Conservation (phyloP, 2,888 invertebrate species). For the Ophion slaviceki region DNA sequence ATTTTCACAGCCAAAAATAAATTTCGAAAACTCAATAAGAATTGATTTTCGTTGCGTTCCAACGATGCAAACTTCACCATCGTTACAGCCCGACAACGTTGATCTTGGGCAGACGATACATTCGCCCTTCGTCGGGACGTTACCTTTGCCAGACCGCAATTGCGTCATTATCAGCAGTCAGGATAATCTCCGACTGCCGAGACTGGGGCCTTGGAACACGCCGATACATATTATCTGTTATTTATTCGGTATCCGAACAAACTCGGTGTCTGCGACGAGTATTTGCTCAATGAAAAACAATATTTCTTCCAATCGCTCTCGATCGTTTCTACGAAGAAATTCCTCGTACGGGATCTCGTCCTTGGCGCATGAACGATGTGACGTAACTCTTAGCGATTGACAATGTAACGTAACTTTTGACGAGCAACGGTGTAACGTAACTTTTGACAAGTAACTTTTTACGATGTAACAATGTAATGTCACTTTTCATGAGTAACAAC, state of each 20-base stretch:
- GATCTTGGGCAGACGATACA: not conserved
- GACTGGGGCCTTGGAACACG: not conserved
- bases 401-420: not conserved
- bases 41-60: too few species aligned
- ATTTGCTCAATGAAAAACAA: not conserved
- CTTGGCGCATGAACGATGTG: not conserved
- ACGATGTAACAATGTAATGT: not conserved
- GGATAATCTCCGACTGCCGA: constrained; percentile 4
- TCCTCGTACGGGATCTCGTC: too few species aligned
- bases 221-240: constrained; percentile 19
- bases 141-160: not conserved
- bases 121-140: not conserved
- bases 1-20: too few species aligned
- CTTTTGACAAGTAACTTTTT: too few species aligned
- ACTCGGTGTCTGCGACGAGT: not conserved
- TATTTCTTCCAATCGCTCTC: not conserved
- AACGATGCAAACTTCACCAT: too few species aligned
- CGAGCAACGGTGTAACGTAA: too few species aligned
- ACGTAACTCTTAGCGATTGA: not conserved
- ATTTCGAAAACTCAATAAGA: too few species aligned
- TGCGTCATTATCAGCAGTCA: constrained; percentile 17
- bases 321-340: not conserved
- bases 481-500: too few species aligned
- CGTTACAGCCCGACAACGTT: too few species aligned
- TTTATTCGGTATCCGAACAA: constrained; percentile 16